Conservation (phyloP, 1,140 invertebrate genomes). For the Rhagoletis zephyria region DNA sequence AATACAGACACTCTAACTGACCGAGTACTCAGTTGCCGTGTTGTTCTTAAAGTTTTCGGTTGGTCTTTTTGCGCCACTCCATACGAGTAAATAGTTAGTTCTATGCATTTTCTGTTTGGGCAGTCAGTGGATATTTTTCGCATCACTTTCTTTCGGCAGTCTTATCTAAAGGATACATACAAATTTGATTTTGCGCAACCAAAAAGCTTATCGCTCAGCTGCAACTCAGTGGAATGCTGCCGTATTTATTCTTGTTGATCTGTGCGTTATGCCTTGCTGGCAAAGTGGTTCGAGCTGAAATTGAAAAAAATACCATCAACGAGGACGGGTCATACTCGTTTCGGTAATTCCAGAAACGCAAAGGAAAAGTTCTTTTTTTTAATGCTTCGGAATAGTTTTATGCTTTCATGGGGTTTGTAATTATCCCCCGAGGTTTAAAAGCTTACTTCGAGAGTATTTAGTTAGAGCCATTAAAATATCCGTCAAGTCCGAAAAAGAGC, state of each 20-base stretch:
- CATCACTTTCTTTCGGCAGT: no score
- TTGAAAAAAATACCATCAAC: constrained; percentile 76
- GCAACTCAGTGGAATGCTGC: background rate
- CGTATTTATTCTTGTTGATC: background rate
- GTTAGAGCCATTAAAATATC: no score
- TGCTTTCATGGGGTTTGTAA: no score
- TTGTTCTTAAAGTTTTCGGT: constrained; percentile 47
- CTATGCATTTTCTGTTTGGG: background rate
- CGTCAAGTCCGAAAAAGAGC: no score
- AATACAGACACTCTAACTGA: constrained; percentile 11
- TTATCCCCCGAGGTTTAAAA: no score
- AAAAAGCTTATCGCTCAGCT: background rate
- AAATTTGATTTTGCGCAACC: background rate
- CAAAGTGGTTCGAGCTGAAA: constrained; percentile 58
- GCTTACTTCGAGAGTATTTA: no score
- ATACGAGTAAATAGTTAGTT: background rate
- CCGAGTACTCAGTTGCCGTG: constrained; percentile 34
- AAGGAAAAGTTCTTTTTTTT: background rate
- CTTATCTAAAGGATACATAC: background rate
- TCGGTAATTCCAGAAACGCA: constrained; percentile 71
- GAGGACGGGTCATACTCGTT: constrained; percentile 80
- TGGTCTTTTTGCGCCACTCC: background rate
- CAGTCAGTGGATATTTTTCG: no score
- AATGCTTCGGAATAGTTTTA: no score
- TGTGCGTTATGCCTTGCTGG: background rate